These are phyloP conservation scores for Upupa epops DNA, from an alignment of 2,113 vertebrate species.

Conservation along the genomic window DNA sequence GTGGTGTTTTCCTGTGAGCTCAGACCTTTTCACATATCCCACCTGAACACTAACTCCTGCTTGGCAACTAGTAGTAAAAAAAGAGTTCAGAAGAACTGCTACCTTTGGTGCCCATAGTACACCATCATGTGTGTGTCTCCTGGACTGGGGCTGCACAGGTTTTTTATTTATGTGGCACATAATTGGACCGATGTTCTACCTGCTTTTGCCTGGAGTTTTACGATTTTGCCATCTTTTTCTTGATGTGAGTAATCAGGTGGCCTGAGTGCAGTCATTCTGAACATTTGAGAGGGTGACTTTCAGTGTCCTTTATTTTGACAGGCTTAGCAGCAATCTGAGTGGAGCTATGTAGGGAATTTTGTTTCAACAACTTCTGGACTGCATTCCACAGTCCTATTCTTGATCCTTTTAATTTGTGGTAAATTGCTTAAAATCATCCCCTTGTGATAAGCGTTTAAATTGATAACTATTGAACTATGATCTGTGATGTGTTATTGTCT, in stretches of 20 bases:
- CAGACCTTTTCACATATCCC: background rate
- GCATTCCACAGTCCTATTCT: background rate
- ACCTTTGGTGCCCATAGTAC: background rate
- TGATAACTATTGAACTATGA: background rate
- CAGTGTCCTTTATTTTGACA: background rate
- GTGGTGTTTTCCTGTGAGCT: background rate
- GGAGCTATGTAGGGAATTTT: background rate
- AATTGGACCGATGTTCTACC: background rate
- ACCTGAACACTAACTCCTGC: background rate
- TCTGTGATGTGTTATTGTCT: background rate
- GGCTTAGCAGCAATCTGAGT: background rate
- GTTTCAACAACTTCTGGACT: background rate
- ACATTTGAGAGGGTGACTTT: background rate
- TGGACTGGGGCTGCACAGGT: background rate
- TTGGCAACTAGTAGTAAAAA: background rate
- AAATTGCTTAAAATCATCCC: slow-evolving; percentile 27
- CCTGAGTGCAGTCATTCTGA: background rate
- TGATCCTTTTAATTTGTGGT: background rate
- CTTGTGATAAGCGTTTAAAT: background rate
- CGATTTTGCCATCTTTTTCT: background rate
- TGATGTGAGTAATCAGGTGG: background rate
- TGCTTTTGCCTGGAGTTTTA: background rate
- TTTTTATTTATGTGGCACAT: background rate
- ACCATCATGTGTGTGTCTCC: background rate
- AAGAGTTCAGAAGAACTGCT: background rate